These are phyloP conservation scores for Plodia interpunctella DNA, from an alignment of 1,140 invertebrate species.

Conservation along the genomic window DNA sequence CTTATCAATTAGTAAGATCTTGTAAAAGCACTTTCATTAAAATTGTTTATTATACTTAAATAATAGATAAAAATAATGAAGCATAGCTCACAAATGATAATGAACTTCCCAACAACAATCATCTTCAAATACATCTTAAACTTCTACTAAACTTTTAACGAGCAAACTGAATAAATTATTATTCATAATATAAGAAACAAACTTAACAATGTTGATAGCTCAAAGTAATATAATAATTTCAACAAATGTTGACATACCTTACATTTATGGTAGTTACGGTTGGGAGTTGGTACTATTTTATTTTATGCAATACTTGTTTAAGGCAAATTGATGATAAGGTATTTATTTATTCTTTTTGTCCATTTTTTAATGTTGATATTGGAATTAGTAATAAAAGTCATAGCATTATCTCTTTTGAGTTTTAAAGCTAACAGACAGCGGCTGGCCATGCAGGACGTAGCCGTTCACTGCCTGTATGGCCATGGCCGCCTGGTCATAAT, in stretches of 20 bases:
- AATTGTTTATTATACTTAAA: slow-evolving; percentile 73
- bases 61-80: slow-evolving; percentile 74
- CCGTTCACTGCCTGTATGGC: slow-evolving; percentile 99
- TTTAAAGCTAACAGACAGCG: slow-evolving; percentile 99
- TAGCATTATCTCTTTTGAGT: slow-evolving; percentile 86
- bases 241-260: slow-evolving; percentile 64
- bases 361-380: slow-evolving; percentile 74
- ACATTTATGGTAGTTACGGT: slow-evolving; percentile 42
- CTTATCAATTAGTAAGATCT: slow-evolving; percentile 74
- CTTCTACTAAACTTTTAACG: slow-evolving; percentile 76
- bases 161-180: slow-evolving; percentile 77
- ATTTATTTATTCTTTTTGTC: slow-evolving; percentile 65
- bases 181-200: slow-evolving; percentile 76
- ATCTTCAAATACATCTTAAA: slow-evolving; percentile 69
- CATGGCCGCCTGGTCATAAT: slow-evolving; percentile 98
- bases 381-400: slow-evolving; percentile 51
- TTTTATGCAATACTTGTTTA: slow-evolving; percentile 36
- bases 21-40: slow-evolving; percentile 73
- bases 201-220: slow-evolving; percentile 76
- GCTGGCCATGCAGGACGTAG: slow-evolving; percentile 96
- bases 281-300: slow-evolving; percentile 45
- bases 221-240: slow-evolving; percentile 74
- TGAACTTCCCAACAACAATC: slow-evolving; percentile 69
- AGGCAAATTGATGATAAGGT: slow-evolving; percentile 62
- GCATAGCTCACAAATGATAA: slow-evolving; percentile 70